phyloP scores from a whole-genome alignment of 2,888 invertebrate species.

The Stenolophus ochropezus region DNA sequence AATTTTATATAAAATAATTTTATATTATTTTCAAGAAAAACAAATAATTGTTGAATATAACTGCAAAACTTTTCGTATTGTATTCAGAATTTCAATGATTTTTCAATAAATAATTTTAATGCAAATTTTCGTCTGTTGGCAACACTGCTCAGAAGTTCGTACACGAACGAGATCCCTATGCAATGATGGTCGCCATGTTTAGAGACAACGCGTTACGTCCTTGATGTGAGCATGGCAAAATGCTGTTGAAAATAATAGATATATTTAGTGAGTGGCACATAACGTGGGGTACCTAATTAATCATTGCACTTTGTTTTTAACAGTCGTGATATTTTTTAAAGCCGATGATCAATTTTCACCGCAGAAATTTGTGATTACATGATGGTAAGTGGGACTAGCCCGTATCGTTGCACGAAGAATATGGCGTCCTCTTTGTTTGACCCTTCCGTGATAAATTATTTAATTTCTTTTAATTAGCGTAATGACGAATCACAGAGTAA shows the following conservation, averaged over 20 bases:
- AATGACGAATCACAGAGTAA: conserved; percentile 25
- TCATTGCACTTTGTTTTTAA: conserved; percentile 72
- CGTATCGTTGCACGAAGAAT: conserved; percentile 74
- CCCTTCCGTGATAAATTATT: conserved; percentile 61
- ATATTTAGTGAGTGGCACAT: conserved; percentile 73
- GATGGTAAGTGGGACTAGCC: conserved; percentile 77
- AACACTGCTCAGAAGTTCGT: conserved; percentile 1
- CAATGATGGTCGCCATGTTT: conserved; percentile 74
- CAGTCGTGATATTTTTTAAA: conserved; percentile 72
- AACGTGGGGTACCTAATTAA: conserved; percentile 76
- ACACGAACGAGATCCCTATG: conserved; percentile 63
- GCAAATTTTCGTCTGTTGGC: conserved; percentile 14
- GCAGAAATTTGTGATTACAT: conserved; percentile 80
- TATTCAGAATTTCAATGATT: neutral
- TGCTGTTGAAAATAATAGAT: conserved; percentile 74
- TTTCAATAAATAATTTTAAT: neutral
- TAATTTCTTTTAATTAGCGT: conserved; percentile 33
- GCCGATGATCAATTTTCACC: conserved; percentile 77
- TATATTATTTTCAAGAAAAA: too few relatives aligned
- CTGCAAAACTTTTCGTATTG: too few relatives aligned
- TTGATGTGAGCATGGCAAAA: conserved; percentile 72
- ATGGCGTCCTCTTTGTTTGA: conserved; percentile 71
- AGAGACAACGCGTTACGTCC: conserved; percentile 72
- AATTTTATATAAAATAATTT: too few relatives aligned
- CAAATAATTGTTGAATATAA: too few relatives aligned